Conservation (phyloP, 2,113 vertebrate species). For the Amazona vittata region DNA sequence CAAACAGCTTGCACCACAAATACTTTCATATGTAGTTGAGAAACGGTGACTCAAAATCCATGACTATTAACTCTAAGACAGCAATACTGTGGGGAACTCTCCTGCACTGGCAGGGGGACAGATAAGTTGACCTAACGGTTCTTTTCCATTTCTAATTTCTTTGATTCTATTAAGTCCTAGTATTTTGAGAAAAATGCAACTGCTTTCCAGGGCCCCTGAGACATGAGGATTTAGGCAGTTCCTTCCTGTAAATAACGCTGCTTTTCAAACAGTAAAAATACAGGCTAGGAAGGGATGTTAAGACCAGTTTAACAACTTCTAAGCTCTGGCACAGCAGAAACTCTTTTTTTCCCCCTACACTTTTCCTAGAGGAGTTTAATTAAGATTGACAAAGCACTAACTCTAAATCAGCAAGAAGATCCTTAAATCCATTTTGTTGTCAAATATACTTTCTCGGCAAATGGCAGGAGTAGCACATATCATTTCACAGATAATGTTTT, state of each 20-base stretch:
- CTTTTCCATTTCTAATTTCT: constrained; percentile 66
- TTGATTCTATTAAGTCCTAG: constrained; percentile 39
- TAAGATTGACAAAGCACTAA: constrained; percentile 72
- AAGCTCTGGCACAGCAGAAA: constrained; percentile 32
- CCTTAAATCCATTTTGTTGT: constrained; percentile 77
- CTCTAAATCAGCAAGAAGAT: constrained; percentile 68
- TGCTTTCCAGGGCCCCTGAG: constrained; percentile 36
- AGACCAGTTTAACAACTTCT: constrained; percentile 54
- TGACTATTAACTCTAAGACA: constrained; percentile 29
- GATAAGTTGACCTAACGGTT: constrained; percentile 42
- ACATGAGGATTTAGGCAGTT: constrained; percentile 49
- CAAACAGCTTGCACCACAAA: background rate
- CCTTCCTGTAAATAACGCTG: constrained; percentile 64
- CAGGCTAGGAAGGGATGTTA: constrained; percentile 15
- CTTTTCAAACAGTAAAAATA: constrained; percentile 38
- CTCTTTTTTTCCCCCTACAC: background rate
- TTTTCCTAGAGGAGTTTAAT: constrained; percentile 65
- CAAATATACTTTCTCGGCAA: constrained; percentile 71
- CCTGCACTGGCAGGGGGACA: constrained; percentile 1
- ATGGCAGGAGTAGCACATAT: constrained; percentile 78
- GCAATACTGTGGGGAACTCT: constrained; percentile 26
- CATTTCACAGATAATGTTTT: constrained; percentile 84
- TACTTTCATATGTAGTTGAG: background rate
- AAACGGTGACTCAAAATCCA: background rate
- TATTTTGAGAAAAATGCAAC: constrained; percentile 43